Evolutionary conservation across 2,797 vertebrate genomes (phyloP), one percentile per base, ranked within the genome.

Genomic region (Delichon dasypus): DNA sequence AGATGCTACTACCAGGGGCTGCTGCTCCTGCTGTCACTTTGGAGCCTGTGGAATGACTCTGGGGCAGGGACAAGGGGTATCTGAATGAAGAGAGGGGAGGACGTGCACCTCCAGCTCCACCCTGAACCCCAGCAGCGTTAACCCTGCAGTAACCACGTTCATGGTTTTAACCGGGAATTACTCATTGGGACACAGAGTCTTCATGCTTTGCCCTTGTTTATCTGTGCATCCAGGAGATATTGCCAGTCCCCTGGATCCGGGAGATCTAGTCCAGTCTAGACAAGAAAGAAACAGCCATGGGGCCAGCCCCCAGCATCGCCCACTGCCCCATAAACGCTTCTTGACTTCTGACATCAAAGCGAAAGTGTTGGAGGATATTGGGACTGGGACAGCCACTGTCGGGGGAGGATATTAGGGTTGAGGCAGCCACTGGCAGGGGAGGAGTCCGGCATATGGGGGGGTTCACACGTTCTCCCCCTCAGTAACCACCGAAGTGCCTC

Each of bases 1-100:
- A 5, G 1, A 4, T 47, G 53, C n/a, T 27, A 0, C 1, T 1
- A 3, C 8, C 1, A 26, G 13, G 22, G 34, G 53, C 30, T 1
- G 3, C 76, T 80, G 36, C 29, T 54, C 18, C 29, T 16, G 36
- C 38, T 0, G 0, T 40, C 15, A 5, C 30, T 16, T 34, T 14
- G 58, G 58, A 72, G 45, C 45, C 45, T 32, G 16, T 23, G 53
- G 58, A 38, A 47, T 7, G 0, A 6, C 66, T 34, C 29, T 9
- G 50, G 66, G 64, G 26, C 19, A 7, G 16, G 50, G 47, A 42
- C 50, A 12, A 42, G 44, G 40, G 19, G 2, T 4, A 2, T 27
- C 47, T 25, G 44, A 51, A 14, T 4, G 29, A 9, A 14, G 14
- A 18, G 23, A 16, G 29, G 16, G 16, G 64, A 48, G 30, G 16